Evolutionary conservation across 2,888 invertebrate species (phyloP).

Genomic region (Rhimphoctona megacephalus): DNA sequence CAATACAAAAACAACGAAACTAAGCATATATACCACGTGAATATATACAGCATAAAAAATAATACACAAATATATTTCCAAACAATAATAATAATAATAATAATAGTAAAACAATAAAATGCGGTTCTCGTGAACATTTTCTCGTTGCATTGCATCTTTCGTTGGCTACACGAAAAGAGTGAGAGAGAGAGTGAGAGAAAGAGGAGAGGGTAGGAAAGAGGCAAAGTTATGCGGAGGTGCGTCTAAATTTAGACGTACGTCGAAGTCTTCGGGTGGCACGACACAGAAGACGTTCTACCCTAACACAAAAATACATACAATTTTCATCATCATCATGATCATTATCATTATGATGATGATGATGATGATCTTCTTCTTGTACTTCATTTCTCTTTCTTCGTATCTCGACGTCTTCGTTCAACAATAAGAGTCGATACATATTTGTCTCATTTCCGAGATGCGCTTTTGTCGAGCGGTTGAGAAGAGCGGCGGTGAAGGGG

Average conservation of each 20-base stretch:
- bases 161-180: constrained; percentile 5
- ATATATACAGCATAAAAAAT: neutral
- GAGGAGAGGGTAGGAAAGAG: constrained; percentile 45
- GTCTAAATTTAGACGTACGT: constrained; percentile 76
- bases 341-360: constrained; percentile 39
- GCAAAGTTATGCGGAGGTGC: constrained; percentile 74
- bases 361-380: constrained; percentile 57
- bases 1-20: neutral
- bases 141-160: constrained; percentile 27
- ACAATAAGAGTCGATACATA: constrained; percentile 22
- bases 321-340: constrained; percentile 56
- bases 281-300: constrained; percentile 47
- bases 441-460: neutral
- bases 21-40: neutral
- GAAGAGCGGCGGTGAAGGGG: neutral
- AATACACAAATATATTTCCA: neutral
- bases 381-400: constrained; percentile 20
- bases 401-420: constrained; percentile 18
- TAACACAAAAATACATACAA: constrained; percentile 21
- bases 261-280: constrained; percentile 62
- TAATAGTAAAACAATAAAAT: neutral
- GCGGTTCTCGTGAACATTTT: neutral
- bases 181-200: neutral
- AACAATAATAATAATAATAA: neutral
- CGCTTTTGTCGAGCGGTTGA: neutral